Conservation (phyloP, 2,113 vertebrate species). For the Carassius gibelio region DNA sequence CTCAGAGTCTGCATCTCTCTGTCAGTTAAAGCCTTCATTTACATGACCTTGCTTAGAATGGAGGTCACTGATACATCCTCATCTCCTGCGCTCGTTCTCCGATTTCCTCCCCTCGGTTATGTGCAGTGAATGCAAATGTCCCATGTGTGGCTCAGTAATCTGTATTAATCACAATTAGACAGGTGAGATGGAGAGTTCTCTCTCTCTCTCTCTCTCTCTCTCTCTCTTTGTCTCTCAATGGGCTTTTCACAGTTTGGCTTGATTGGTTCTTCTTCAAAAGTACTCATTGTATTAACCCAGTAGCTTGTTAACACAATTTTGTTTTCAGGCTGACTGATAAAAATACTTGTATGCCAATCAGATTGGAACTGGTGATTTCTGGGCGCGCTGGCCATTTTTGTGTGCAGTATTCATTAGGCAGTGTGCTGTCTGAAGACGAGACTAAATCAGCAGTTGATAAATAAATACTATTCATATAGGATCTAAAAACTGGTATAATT, state of each 20-base stretch:
- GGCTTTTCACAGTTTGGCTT: conserved; percentile 8
- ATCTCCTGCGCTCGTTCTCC: conserved; percentile 23
- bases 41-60: conserved; percentile 50
- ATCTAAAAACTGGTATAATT: not conserved
- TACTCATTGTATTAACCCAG: conserved; percentile 5
- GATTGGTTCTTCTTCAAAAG: conserved; percentile 2
- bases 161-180: conserved; percentile 60
- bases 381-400: not conserved
- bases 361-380: not conserved
- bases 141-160: conserved; percentile 48
- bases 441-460: not conserved
- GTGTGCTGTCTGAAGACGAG: not conserved
- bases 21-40: conserved; percentile 54
- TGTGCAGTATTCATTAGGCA: not conserved
- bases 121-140: conserved; percentile 51
- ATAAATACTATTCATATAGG: not conserved
- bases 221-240: no score
- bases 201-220: conserved; percentile 36
- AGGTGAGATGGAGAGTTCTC: conserved; percentile 24
- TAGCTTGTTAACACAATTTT: not conserved
- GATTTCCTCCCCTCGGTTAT: conserved; percentile 25
- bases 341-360: not conserved
- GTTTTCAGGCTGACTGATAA: not conserved
- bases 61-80: not conserved
- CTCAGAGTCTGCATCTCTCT: conserved; percentile 37